Base-by-base conservation (phyloP, 1,140 invertebrate species). In the Phthorimaea operculella region DNA sequence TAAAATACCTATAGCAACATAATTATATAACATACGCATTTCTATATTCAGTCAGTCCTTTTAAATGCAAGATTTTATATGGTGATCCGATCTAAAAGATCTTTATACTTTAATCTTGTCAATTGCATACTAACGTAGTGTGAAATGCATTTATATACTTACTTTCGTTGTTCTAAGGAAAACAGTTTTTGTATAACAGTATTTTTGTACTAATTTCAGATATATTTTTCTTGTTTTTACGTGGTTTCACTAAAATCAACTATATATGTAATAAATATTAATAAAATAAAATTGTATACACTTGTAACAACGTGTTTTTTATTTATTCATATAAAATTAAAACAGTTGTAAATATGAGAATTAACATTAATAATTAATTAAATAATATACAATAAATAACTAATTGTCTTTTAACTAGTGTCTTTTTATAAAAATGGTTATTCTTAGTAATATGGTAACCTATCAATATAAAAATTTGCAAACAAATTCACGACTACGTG, bases 191-290 rank as follows among this genome's bases (percentile, higher is more conserved):
- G 9, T 33, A 50, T 14, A 72, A 68, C 74, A 80, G 78, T 83
- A 83, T 83, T 83, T 83, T 83, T 81, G 65, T 83, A 83, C 73
- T 79, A 77, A 68, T 79, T 79, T 78, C 69, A 72, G 62, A 74
- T 66, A 58, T 68, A 76, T 69, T 77, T 75, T 72, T 58, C 45
- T 67, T 58, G 58, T 58, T 70, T 77, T 70, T 64, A 76, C 62
- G 67, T 68, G 64, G 56, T 78, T 81, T 81, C 64, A 53, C 70
- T 83, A 76, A 79, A 83, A 68, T 66, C 66, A 70, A 65, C 51
- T 68, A 70, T 76, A 60, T 53, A 65, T 57, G 58, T 28, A 28
- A 28, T 28, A 28, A 28, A 28, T 28, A 28, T 28, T 28, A 28
- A 70, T 50, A 63, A 66, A 79, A 76, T 74, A 79, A 79, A 69